These are phyloP conservation scores for Sinocyclocheilus anophthalmus DNA, from an alignment of 2,113 vertebrate genomes.

Conservation along the genomic window DNA sequence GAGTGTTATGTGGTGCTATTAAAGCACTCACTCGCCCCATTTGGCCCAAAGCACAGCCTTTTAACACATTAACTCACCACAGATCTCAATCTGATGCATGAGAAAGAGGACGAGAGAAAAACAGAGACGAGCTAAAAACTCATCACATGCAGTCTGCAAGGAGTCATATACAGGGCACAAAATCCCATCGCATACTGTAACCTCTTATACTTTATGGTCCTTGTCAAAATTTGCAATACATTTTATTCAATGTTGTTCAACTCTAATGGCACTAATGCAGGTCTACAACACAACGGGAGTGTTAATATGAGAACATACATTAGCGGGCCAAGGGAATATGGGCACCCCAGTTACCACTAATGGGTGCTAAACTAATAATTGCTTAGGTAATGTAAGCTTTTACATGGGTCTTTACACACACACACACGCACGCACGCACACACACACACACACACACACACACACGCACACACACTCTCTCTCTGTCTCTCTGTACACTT, in stretches of 20 bases:
- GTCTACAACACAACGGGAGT: neutral
- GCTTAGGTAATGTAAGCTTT: neutral
- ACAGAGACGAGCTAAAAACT: conserved; percentile 35
- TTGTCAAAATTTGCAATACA: neutral
- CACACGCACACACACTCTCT: too few species aligned
- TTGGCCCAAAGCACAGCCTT: conserved; percentile 54
- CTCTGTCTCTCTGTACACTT: neutral
- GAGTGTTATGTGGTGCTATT: conserved; percentile 63
- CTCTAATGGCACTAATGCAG: conserved; percentile 11
- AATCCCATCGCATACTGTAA: neutral
- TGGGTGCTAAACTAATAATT: conserved; percentile 32
- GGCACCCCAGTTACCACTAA: conserved; percentile 1
- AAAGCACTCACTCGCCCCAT: conserved; percentile 57
- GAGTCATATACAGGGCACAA: neutral
- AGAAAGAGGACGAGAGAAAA: conserved; percentile 31
- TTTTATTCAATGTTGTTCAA: neutral
- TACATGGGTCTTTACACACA: neutral
- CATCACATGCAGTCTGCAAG: neutral
- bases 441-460: too few species aligned
- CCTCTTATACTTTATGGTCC: neutral
- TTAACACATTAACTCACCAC: conserved; percentile 58
- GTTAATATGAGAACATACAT: conserved; percentile 12
- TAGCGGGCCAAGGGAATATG: neutral
- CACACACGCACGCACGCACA: neutral
- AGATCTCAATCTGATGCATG: conserved; percentile 44